A percentile compares a stretch with the other conserved stretches of the same genome.
Conservation (phyloP, 2,888 invertebrate genomes). For the Stratiomys singularior region DNA sequence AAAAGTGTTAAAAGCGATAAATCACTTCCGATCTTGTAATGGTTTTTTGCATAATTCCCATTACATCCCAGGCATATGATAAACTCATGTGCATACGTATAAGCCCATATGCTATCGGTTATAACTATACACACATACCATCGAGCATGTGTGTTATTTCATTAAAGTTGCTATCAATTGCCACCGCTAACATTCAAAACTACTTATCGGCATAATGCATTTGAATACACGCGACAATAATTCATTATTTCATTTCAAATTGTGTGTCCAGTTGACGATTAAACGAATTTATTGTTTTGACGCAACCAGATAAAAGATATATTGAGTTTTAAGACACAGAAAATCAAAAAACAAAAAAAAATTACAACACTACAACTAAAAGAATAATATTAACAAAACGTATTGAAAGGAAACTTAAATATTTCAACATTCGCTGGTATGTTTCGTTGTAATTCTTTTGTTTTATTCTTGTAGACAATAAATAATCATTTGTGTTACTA, state of each 20-base stretch:
- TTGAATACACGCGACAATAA: slow-evolving; percentile 37
- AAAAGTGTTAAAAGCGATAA: slow-evolving; percentile 46
- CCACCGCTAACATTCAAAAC: background rate
- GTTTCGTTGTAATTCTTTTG: background rate
- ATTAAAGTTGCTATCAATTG: too few relatives aligned
- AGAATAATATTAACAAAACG: background rate
- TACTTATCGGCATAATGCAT: slow-evolving; percentile 9
- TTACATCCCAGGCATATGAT: slow-evolving; percentile 9
- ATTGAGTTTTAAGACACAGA: background rate
- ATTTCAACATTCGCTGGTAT: background rate
- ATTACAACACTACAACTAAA: background rate
- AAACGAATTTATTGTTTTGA: slow-evolving; percentile 36
- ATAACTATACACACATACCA: too few relatives aligned
- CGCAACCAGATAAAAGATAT: slow-evolving; percentile 9
- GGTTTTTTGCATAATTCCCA: slow-evolving; percentile 33
- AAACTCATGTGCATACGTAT: background rate
- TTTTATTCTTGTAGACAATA: background rate
- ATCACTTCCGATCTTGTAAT: slow-evolving; percentile 47
- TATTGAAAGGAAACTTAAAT: background rate
- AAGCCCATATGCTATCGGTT: too few relatives aligned
- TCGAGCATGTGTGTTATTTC: too few relatives aligned
- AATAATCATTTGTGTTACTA: background rate
- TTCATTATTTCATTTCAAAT: slow-evolving; percentile 42
- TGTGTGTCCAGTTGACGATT: slow-evolving; percentile 24
- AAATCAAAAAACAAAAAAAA: background rate